Evolutionary conservation across 2,797 vertebrate species (phyloP), one percentile per base, ranked within the genome.

Genomic region (Falco rusticolus): DNA sequence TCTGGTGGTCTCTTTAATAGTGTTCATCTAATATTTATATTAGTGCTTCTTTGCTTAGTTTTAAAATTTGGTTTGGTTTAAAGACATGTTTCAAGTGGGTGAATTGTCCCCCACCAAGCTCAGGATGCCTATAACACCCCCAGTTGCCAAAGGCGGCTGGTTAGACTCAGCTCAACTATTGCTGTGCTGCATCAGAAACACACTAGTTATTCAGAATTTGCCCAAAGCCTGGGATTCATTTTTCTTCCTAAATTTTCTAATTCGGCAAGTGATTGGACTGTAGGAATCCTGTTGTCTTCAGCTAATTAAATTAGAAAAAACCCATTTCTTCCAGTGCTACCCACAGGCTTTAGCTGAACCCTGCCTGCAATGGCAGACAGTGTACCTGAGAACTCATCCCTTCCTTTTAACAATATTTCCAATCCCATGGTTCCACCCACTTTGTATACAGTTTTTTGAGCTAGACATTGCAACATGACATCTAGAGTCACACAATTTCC

Each of bases 361-460:
- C 54, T 59, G 21, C 11, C 21, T 5, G 3, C 18, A n/a, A 0
- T 2, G 37, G 29, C 41, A 79, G 77, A 16, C n/a, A 48, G 25
- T 1, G 16, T 21, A 60, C 12, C 18, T 0, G 0, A 61, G 48
- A 72, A 5, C 4, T 45, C 0, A 0, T 21, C 4, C 28, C 7
- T 79, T 76, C 47, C 13, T 80, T 82, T 59, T 60, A 63, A 78
- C 33, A 1, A 0, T 61, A 25, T 43, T 75, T n/a, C 41, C 0
- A 0, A 39, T 18, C 25, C 20, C 12, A 2, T 5, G 5, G 10
- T 70, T 54, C 43, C 48, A 85, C 5, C 1, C 31, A 45, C 12
- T 70, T 59, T 25, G 20, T 37, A 39, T 4, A 84, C 61, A 50
- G 4, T n/a, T 70, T 76, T 94, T 54, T 1, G 11, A 28, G 18